Evolutionary conservation across 1,140 invertebrate species (phyloP).

Genomic region (Bombus confusus): DNA sequence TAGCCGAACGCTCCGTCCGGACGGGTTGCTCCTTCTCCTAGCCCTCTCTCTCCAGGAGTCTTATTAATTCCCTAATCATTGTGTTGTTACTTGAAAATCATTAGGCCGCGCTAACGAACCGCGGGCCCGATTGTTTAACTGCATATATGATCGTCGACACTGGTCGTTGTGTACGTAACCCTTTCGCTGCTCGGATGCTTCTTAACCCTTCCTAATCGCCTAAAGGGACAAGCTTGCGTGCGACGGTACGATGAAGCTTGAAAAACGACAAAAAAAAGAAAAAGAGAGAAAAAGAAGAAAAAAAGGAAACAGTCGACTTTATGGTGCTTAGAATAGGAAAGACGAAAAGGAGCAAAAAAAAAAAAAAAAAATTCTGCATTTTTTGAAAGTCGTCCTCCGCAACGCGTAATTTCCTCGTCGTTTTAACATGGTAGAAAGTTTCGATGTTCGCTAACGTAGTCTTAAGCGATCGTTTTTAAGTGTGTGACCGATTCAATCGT

Average conservation of each 20-base stretch:
- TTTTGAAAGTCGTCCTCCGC: neutral
- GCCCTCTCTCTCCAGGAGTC: slow-evolving; percentile 10
- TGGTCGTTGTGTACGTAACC: slow-evolving; percentile 50
- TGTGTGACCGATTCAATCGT: neutral
- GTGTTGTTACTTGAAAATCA: slow-evolving; percentile 52
- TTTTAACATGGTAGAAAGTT: slow-evolving; percentile 3
- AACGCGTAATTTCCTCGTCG: slow-evolving; percentile 14
- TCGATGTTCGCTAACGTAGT: slow-evolving; percentile 29
- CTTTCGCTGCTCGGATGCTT: slow-evolving; percentile 15
- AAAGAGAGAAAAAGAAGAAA: neutral
- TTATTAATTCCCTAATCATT: slow-evolving; percentile 66
- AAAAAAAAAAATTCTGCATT: too few species aligned
- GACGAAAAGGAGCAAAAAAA: neutral
- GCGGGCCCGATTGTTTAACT: slow-evolving; percentile 71
- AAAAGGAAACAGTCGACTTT: neutral
- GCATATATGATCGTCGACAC: slow-evolving; percentile 72
- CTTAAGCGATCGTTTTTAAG: slow-evolving; percentile 25
- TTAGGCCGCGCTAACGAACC: slow-evolving; percentile 22
- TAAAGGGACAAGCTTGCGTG: neutral
- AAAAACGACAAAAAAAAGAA: neutral
- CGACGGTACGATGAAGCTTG: too few species aligned
- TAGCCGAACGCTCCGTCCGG: neutral
- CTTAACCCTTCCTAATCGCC: slow-evolving; percentile 8
- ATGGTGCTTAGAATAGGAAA: neutral
- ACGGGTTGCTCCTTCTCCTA: neutral